Evolutionary conservation across 2,888 invertebrate species (phyloP), one percentile per base, ranked within the genome.

Genomic region (Drosophila mettleri): DNA sequence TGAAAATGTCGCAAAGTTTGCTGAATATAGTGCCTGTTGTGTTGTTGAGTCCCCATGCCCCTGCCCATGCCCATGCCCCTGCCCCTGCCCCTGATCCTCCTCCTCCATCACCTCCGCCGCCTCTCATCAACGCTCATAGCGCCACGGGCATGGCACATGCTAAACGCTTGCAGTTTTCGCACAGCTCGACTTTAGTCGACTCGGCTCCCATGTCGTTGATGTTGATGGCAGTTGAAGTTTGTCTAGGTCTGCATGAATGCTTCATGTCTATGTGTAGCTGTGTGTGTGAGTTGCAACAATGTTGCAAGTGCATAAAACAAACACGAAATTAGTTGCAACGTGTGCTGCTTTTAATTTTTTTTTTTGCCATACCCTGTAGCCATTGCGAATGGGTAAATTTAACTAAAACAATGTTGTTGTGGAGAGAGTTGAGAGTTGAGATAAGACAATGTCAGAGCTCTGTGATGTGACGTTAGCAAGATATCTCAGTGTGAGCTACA

Each of bases 1-100:
- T 85, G 82, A 85, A 80, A 88, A 87, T 80, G 88, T 87, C 87
- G 85, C 85, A 86, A 88, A 88, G 86, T 86, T 86, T 87, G 73
- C 72, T 80, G 69, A 88, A 86, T 88, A 72, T 86, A 65, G 60
- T 76, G 72, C 69, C 66, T 61, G 67, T 64, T 69, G 65, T 69
- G 65, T 74, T 72, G 63, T 52, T 16, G 16, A 27, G 41, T 7
- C 31, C 1, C 3, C 22, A n/a, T n/a, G n/a, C n/a, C n/a, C n/a
- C n/a, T n/a, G n/a, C n/a, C n/a, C n/a, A n/a, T n/a, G n/a, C n/a
- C n/a, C n/a, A n/a, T n/a, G n/a, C n/a, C n/a, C n/a, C n/a, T n/a
- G n/a, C n/a, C n/a, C n/a, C n/a, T n/a, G n/a, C n/a, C n/a, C n/a
- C n/a, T n/a, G n/a, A n/a, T n/a, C n/a, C n/a, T n/a, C n/a, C n/a